These are phyloP conservation scores for Cephalopachus bancanus DNA, from an alignment of 2,797 vertebrate species.

Conservation along the genomic window DNA sequence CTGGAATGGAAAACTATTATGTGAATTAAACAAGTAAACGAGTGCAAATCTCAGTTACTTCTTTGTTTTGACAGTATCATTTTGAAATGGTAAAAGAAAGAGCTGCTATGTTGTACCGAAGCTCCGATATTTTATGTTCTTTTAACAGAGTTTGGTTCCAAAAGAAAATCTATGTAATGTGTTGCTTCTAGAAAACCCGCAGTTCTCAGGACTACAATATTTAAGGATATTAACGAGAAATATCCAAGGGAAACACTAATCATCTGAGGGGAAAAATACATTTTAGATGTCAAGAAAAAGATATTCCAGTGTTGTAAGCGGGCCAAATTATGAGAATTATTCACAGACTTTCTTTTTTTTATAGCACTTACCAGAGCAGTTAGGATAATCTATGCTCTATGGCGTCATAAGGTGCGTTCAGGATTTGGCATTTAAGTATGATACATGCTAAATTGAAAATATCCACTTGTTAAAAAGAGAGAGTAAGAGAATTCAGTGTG, in stretches of 20 bases:
- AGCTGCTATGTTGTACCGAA: neutral
- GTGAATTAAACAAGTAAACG: constrained; percentile 13
- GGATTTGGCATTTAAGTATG: constrained; percentile 78
- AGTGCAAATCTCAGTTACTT: neutral
- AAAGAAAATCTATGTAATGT: constrained; percentile 27
- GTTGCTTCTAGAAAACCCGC: constrained; percentile 55
- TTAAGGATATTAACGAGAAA: constrained; percentile 69
- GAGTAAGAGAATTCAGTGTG: constrained; percentile 75
- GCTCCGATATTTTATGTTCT: neutral
- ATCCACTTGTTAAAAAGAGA: constrained; percentile 75
- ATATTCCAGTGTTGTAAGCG: constrained; percentile 62
- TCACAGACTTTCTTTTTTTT: constrained; percentile 70
- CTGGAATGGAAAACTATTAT: neutral
- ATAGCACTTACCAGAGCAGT: constrained; percentile 71
- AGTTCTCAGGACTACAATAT: constrained; percentile 30
- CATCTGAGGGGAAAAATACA: constrained; percentile 32
- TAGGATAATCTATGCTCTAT: constrained; percentile 78
- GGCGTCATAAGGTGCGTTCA: constrained; percentile 66
- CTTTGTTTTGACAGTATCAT: neutral
- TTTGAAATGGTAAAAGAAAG: neutral
- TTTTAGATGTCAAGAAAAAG: constrained; percentile 71
- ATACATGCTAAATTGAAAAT: constrained; percentile 80
- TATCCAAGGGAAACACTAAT: constrained; percentile 69
- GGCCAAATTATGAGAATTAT: constrained; percentile 76
- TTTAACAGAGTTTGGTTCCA: constrained; percentile 1